Evolutionary conservation across 2,113 vertebrate species (phyloP).

Genomic region (Callocephalon fimbriatum): DNA sequence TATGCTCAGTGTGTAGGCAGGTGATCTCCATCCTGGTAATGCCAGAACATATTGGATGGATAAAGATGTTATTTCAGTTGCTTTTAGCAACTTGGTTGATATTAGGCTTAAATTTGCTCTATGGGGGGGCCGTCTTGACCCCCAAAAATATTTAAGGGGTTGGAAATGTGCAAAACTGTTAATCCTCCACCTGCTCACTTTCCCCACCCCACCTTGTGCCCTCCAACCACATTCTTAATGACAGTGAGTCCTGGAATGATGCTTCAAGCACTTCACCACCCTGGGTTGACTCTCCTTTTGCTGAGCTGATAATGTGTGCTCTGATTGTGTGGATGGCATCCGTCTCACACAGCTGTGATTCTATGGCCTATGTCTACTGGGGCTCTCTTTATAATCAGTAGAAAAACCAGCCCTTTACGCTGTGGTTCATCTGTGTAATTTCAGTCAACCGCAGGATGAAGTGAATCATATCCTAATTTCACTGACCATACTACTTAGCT

Average conservation of each 20-base stretch:
- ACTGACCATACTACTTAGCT: neutral
- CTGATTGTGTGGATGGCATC: fast-evolving
- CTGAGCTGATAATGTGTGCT: neutral
- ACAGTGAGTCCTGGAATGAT: neutral
- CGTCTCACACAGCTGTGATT: neutral
- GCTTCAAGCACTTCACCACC: neutral
- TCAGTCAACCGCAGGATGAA: neutral
- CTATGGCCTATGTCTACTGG: neutral
- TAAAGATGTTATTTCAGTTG: neutral
- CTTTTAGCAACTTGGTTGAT: neutral
- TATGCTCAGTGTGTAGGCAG: neutral
- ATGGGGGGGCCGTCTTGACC: neutral
- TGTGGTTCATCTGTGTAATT: neutral
- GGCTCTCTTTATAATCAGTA: neutral
- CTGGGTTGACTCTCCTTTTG: neutral
- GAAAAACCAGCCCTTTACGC: neutral
- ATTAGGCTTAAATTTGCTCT: neutral
- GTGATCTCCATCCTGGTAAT: neutral
- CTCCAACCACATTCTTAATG: neutral
- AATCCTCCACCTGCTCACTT: neutral
- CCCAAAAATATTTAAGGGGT: neutral
- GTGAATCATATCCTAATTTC: neutral
- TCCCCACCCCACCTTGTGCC: neutral
- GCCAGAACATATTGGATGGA: neutral
- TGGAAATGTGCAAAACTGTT: neutral